Base-by-base conservation (phyloP, 53 echinoderm and acorn worm genomes). In the Hippasteria phrygiana region DNA sequence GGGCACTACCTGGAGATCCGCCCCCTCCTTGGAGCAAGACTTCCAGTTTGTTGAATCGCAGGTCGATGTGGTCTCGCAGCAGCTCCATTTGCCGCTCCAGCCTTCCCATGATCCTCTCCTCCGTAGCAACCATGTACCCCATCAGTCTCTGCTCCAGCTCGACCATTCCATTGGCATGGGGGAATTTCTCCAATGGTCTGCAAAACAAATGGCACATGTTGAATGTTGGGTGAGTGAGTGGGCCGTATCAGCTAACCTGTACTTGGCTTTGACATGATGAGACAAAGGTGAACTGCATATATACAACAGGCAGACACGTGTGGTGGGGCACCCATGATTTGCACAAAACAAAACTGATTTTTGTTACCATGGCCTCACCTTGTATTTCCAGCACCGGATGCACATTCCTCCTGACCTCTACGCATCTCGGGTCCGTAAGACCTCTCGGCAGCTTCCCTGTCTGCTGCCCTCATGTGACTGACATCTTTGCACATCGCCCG, bases 61-160 rank as follows among this genome's bases (percentile, higher is more conserved):
- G 55, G 55, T 96, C 96, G 43, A 96, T 67, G 63, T 93, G 96
- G 5, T 74, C 79, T 75, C 91, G 91, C 13, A 96, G 32, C 11
- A 38, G 62, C 24, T 94, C 89, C 35, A 96, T 62, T 82, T 88
- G 87, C 33, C 62, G 87, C 39, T 96, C 94, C 16, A 96, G 67
- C 42, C 89, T 91, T 70, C 75, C 73, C 94, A 96, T 89, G 71
- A 96, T 89, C 55, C 93, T 94, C 33, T 90, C 87, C 87, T 96
- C 94, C 74, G 91, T 85, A 13, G 55, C 74, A 41, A 62, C 73
- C 36, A 96, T 54, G 65, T 92, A 91, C 43, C 88, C 75, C 62
- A 80, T 50, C 2, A 96, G 82, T 71, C 82, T 90, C 33, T 79
- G 72, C 59, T 92, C 92, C 36, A 96, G 43, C 38, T 88, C 78